A percentile compares a stretch with the other conserved stretches of the same genome.
Conservation (phyloP, 2,888 invertebrate genomes). For the Marronus borbonicus region DNA sequence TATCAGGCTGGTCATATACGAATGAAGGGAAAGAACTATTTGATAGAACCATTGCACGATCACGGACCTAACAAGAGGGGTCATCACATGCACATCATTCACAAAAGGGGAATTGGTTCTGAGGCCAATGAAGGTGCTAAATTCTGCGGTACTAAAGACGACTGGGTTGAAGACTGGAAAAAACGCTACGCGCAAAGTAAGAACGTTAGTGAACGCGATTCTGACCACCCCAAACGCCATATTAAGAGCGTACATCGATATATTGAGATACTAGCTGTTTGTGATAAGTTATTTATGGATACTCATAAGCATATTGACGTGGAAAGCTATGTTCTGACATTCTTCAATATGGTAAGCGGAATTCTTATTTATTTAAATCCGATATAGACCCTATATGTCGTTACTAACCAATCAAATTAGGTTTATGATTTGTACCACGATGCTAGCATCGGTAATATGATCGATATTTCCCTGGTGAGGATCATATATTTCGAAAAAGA, state of each 20-base stretch:
- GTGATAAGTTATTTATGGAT: slow-evolving; percentile 78
- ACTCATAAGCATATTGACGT: slow-evolving; percentile 77
- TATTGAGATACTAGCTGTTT: slow-evolving; percentile 78
- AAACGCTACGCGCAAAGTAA: slow-evolving; percentile 54
- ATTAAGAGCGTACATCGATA: slow-evolving; percentile 70
- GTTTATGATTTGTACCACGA: slow-evolving; percentile 71
- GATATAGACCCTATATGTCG: too few species aligned
- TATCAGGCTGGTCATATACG: slow-evolving; percentile 73
- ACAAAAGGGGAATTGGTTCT: slow-evolving; percentile 64
- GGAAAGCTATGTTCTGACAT: slow-evolving; percentile 78
- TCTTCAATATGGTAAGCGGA: slow-evolving; percentile 78
- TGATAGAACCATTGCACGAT: slow-evolving; percentile 75
- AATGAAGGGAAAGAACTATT: slow-evolving; percentile 72
- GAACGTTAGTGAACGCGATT: slow-evolving; percentile 41
- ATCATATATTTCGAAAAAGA: slow-evolving; percentile 74
- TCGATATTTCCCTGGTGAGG: slow-evolving; percentile 75
- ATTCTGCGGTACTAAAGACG: slow-evolving; percentile 61
- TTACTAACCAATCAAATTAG: slow-evolving; percentile 56
- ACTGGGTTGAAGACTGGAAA: slow-evolving; percentile 68
- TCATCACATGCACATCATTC: slow-evolving; percentile 74
- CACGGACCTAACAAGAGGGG: slow-evolving; percentile 70
- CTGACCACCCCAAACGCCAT: slow-evolving; percentile 57
- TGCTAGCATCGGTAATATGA: slow-evolving; percentile 72
- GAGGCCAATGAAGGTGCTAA: slow-evolving; percentile 4
- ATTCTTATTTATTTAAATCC: neutral